A percentile compares a stretch with the other conserved stretches of the same genome.
These are phyloP conservation scores for Heteronetta atricapilla DNA, from an alignment of 2,113 vertebrate species.

Conservation along the genomic window DNA sequence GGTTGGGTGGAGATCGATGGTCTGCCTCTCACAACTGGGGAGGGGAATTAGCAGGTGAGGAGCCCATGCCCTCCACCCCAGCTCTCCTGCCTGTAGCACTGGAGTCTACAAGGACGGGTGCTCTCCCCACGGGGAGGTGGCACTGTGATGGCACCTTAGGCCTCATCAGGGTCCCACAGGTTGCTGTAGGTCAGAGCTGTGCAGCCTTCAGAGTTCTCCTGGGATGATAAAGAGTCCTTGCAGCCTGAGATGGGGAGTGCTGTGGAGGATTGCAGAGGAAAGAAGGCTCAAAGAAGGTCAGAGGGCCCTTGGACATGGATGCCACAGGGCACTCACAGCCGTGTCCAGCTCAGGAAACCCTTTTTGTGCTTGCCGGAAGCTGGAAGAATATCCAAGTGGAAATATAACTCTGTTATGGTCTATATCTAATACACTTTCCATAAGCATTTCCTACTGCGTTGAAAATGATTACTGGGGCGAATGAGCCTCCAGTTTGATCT, in stretches of 20 bases:
- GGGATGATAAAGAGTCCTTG: neutral
- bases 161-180: neutral
- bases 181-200: neutral
- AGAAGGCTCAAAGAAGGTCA: neutral
- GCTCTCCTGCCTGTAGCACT: neutral
- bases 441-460: neutral
- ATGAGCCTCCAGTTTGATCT: neutral
- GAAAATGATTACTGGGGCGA: neutral
- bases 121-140: neutral
- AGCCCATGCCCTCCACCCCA: neutral
- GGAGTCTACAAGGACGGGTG: neutral
- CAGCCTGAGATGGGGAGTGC: neutral
- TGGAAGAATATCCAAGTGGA: neutral
- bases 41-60: neutral
- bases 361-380: neutral
- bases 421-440: neutral
- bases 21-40: neutral
- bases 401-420: neutral
- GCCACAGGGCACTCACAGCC: neutral
- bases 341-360: neutral
- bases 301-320: neutral
- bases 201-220: neutral
- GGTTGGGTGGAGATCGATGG: neutral
- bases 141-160: neutral
- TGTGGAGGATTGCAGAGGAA: neutral